Evolutionary conservation across 2,797 vertebrate species (phyloP).

Genomic region (Muscicapa striata): DNA sequence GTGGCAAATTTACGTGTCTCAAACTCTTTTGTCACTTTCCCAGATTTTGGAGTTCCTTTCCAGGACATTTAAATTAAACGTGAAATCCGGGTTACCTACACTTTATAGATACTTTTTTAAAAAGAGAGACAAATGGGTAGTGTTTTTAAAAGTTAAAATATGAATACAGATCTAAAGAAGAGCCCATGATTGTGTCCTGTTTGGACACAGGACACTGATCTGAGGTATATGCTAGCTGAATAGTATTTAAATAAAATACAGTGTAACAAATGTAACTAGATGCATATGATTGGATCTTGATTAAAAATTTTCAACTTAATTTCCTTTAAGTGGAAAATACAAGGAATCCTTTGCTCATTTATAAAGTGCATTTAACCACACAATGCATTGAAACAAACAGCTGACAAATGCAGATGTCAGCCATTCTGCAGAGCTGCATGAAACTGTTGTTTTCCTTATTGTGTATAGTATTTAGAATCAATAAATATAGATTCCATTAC

Average conservation of each 20-base stretch:
- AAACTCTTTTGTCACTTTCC: not conserved
- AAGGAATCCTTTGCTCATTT: constrained; percentile 54
- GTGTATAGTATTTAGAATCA: constrained; percentile 48
- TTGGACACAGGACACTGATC: not conserved
- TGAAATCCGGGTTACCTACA: not conserved
- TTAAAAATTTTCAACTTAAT: not conserved
- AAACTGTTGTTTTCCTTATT: constrained; percentile 58
- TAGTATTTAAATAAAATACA: not conserved
- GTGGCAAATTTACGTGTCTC: not conserved
- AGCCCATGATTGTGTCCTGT: not conserved
- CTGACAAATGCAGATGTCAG: constrained; percentile 45
- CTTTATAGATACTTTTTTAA: not conserved
- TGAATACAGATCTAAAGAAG: not conserved
- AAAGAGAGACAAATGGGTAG: not conserved
- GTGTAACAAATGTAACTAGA: not conserved
- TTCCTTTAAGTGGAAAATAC: not conserved
- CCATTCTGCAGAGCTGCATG: constrained; percentile 60
- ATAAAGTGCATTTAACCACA: constrained; percentile 51
- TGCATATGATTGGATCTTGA: not conserved
- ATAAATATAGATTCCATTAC: constrained; percentile 55
- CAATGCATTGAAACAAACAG: constrained; percentile 45
- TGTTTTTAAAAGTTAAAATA: not conserved
- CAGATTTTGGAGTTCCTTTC: not conserved
- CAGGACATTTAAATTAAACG: not conserved
- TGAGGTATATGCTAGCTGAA: not conserved